Evolutionary conservation across 2,797 vertebrate genomes (phyloP).

Genomic region (Bucorvus abyssinicus): DNA sequence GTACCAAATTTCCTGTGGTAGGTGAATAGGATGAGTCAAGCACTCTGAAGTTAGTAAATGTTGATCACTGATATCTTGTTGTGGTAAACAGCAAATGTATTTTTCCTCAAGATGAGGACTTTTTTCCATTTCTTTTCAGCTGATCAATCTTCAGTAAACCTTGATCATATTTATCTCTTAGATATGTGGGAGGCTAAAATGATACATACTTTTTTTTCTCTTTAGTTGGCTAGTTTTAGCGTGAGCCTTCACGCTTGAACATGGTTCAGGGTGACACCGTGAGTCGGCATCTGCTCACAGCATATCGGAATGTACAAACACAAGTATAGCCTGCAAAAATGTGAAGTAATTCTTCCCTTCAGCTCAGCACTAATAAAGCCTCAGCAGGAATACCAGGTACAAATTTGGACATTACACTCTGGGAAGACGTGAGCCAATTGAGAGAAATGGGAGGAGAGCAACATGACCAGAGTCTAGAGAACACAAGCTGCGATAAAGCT

Average conservation of each 20-base stretch:
- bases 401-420: not conserved
- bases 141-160: not conserved
- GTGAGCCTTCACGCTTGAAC: not conserved
- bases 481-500: not conserved
- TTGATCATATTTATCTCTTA: not conserved
- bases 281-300: slow-evolving; percentile 35
- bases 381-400: not conserved
- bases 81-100: not conserved
- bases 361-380: not conserved
- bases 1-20: not conserved
- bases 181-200: not conserved
- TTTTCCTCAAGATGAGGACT: not conserved
- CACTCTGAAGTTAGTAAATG: not conserved
- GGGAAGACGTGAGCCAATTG: not conserved
- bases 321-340: not conserved
- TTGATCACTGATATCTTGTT: not conserved
- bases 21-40: not conserved
- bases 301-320: not conserved
- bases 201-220: not conserved
- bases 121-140: not conserved
- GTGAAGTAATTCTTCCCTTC: not conserved
- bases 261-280: slow-evolving; percentile 26
- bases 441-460: slow-evolving; percentile 4
- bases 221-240: not conserved
- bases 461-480: slow-evolving; percentile 13